Evolutionary conservation across 2,113 vertebrate species (phyloP).

Genomic region (Myotis brandtii): DNA sequence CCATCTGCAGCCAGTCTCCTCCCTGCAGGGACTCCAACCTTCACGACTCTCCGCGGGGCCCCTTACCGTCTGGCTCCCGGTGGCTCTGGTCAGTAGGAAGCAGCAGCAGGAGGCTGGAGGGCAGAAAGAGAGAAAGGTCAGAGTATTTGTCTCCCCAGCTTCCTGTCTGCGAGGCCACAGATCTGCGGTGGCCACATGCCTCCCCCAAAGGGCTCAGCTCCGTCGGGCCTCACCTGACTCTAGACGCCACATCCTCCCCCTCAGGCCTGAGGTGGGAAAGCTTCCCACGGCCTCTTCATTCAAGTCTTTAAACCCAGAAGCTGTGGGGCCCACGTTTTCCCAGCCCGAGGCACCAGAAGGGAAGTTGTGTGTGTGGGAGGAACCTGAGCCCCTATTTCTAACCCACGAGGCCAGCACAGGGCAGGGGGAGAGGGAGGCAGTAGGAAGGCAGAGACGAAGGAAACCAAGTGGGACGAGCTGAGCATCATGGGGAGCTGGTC

Average conservation of each 20-base stretch:
- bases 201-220: background rate
- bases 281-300: background rate
- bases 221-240: background rate
- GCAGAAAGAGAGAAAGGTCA: background rate
- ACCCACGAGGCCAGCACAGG: fast-evolving
- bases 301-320: background rate
- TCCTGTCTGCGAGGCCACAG: background rate
- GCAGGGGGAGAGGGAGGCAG: background rate
- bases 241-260: background rate
- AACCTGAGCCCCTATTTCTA: fast-evolving
- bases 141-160: background rate
- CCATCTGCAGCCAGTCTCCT: background rate
- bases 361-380: background rate
- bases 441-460: background rate
- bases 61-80: background rate
- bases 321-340: background rate
- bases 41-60: background rate
- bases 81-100: background rate
- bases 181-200: fast-evolving
- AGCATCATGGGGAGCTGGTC: background rate
- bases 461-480: background rate
- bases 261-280: background rate
- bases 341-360: background rate
- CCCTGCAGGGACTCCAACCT: fast-evolving
- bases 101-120: background rate